Percentiles rank a stretch among this genome's conserved stretches.
Conservation (phyloP, 2,888 invertebrate species). For the Amblyjoppa proteus region DNA sequence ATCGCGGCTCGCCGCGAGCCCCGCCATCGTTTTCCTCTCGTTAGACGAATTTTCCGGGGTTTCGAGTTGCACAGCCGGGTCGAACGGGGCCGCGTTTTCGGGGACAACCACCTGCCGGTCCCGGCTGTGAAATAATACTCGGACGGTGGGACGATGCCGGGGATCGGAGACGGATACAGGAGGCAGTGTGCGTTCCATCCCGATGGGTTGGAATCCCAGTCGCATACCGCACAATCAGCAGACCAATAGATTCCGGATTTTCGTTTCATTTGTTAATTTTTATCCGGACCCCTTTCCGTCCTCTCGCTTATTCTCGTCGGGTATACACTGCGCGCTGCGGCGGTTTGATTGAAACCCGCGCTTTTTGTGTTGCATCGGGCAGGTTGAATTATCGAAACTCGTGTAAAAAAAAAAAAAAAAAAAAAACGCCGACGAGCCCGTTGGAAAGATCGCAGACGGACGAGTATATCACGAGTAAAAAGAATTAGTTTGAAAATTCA, state of each 20-base stretch:
- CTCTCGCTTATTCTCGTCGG: slow-evolving; percentile 33
- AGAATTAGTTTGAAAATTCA: too few relatives aligned
- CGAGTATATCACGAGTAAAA: not conserved
- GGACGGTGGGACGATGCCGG: not conserved
- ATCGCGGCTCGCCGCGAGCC: slow-evolving; percentile 67
- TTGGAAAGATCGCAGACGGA: not conserved
- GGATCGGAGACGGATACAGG: not conserved
- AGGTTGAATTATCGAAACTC: not conserved
- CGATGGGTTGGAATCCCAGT: not conserved
- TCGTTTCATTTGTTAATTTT: slow-evolving; percentile 51
- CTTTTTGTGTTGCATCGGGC: not conserved
- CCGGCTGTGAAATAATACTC: slow-evolving; percentile 73
- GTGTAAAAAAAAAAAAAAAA: not conserved
- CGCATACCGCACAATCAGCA: slow-evolving; percentile 51
- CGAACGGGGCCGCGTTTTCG: slow-evolving; percentile 68
- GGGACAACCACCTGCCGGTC: slow-evolving; percentile 76
- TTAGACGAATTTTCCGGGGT: slow-evolving; percentile 64
- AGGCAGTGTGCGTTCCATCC: slow-evolving; percentile 5
- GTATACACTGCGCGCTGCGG: not conserved
- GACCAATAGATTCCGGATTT: slow-evolving; percentile 32
- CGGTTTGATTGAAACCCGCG: not conserved
- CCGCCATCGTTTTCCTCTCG: slow-evolving; percentile 65
- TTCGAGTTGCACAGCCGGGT: slow-evolving; percentile 47
- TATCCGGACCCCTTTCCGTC: not conserved
- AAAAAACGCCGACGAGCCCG: not conserved